These are phyloP conservation scores for Drosophila punjabiensis DNA, from an alignment of 1,140 invertebrate genomes.

Conservation along the genomic window DNA sequence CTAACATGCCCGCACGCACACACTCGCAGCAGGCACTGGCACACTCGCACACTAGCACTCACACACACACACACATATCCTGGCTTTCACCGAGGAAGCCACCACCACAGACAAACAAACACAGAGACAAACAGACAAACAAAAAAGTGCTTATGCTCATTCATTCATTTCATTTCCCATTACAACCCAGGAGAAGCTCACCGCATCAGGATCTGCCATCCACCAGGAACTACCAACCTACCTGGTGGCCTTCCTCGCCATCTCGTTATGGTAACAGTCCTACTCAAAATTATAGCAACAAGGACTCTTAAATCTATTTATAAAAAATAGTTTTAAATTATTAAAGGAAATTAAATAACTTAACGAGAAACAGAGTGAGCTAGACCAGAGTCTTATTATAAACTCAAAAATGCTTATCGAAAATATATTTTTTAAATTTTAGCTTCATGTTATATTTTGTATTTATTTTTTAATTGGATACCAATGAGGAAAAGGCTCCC, in stretches of 20 bases:
- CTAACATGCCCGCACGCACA: conserved; percentile 51
- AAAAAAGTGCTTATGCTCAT: conserved; percentile 84
- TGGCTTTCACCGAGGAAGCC: conserved; percentile 32
- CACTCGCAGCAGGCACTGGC: conserved; percentile 31
- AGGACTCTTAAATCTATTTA: background rate
- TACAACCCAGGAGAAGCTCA: conserved; percentile 61
- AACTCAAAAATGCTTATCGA: too few species aligned
- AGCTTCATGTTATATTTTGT: too few species aligned
- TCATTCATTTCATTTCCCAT: conserved; percentile 84
- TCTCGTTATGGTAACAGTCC: conserved; percentile 11
- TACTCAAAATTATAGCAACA: background rate
- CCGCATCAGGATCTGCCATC: conserved; percentile 39
- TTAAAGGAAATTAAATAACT: background rate
- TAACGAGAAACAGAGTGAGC: background rate
- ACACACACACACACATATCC: conserved; percentile 6
- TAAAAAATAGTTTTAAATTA: too few species aligned
- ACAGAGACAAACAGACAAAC: conserved; percentile 56
- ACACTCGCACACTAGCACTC: conserved; percentile 17
- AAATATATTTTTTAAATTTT: too few species aligned
- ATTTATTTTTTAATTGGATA: too few species aligned
- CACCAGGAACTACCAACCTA: conserved; percentile 11
- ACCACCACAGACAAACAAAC: conserved; percentile 46
- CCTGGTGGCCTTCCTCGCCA: conserved; percentile 23
- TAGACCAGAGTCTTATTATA: too few species aligned
- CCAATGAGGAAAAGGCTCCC: too few species aligned